Base-by-base conservation (phyloP, 2,888 invertebrate genomes). In the Temnothorax ravouxi region DNA sequence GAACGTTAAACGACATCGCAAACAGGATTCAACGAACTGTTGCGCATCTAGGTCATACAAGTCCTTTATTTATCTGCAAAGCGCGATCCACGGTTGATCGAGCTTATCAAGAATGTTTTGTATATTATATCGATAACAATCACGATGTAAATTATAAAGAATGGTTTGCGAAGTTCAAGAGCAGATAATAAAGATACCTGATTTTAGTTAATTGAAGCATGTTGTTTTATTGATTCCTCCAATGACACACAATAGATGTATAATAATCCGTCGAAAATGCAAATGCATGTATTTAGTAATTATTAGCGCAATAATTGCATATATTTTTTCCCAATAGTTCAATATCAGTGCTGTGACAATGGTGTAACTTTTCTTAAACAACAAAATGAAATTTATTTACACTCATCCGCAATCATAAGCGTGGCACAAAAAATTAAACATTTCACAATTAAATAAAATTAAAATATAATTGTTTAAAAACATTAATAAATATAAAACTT, bases 111-210 rank as follows among this genome's bases (percentile, higher is more conserved):
- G 34, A 69, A 69, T 21, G 34, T 71, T 79, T 79, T 79, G 21
- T 71, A 56, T 21, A 59, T 38, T 34, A 47, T 59, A 47, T 50
- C 44, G n/a, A 69, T 44, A 66, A 52, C 59, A 56, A 72, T 61
- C 56, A 74, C 18, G 13, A 59, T 72, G 47, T 72, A 74, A 79
- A 79, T 80, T 59, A n/a, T n/a, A 59, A 59, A 11, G 13, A 1
- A 59, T 47, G 21, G 21, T 80, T 80, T 72, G 44, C 34, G 59
- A 59, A 62, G 18, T 69, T 56, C 18, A 71, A 47, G 38, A 72
- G 18, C 47, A 47, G 41, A 59, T 79, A 79, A 72, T 74, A 80
- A 80, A 80, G 59, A 74, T 72, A 79, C 8, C 38, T 44, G 44
- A 72, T 74, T 74, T 74, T 59, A 80, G 6, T 80, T 77, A 44